Conservation (phyloP, 2,797 vertebrate genomes). For the Cheirogaleus major region DNA sequence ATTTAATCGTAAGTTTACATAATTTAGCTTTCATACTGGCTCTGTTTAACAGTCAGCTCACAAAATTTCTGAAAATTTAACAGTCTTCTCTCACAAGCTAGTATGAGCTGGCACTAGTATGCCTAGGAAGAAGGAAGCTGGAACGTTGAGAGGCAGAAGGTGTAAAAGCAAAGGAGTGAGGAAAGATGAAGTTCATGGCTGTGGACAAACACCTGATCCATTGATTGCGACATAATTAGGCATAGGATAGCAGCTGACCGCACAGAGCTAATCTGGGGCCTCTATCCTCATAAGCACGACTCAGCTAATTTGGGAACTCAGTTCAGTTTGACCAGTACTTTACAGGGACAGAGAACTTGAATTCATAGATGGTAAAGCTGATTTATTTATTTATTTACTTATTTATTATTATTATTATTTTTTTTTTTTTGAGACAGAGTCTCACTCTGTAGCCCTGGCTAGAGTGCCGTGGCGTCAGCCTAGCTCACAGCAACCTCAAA, state of each 20-base stretch:
- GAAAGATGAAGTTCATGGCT: background rate
- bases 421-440: no score
- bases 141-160: background rate
- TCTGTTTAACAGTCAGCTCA: background rate
- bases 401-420: no score
- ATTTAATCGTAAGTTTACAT: background rate
- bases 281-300: background rate
- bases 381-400: background rate
- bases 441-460: no score
- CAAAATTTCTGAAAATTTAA: conserved; percentile 33
- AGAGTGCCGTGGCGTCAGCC: no score
- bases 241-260: background rate
- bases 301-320: background rate
- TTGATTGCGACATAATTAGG: background rate
- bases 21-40: conserved; percentile 28
- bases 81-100: background rate
- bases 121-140: background rate
- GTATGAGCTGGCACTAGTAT: background rate
- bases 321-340: conserved; percentile 1
- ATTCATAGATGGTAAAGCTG: background rate
- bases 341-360: background rate
- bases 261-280: background rate
- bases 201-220: background rate
- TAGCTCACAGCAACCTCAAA: no score
- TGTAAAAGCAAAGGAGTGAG: background rate